These are phyloP conservation scores for Choristoneura rosaceana DNA, from an alignment of 2,888 invertebrate genomes.

Conservation along the genomic window DNA sequence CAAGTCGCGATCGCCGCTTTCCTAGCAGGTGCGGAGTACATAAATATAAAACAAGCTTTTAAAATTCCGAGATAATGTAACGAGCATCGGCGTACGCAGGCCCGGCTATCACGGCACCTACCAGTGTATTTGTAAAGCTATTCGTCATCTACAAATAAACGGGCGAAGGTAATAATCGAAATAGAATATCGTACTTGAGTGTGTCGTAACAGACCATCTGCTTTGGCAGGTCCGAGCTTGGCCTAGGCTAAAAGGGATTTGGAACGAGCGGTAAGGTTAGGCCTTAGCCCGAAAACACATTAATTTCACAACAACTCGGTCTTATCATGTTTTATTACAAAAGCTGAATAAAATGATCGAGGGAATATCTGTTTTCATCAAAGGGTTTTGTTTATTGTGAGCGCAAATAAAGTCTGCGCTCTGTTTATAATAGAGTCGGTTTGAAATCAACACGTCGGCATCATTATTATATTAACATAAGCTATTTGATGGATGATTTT, in stretches of 20 bases:
- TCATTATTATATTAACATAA: constrained; percentile 34
- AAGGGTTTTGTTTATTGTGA: constrained; percentile 39
- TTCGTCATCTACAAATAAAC: constrained; percentile 84
- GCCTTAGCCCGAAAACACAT: constrained; percentile 32
- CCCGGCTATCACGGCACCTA: constrained; percentile 50
- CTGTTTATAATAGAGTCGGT: constrained; percentile 39
- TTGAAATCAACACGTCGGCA: constrained; percentile 36
- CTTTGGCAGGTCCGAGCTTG: constrained; percentile 70
- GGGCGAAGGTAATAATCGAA: constrained; percentile 84
- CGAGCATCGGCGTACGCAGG: constrained; percentile 62
- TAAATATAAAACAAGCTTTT: constrained; percentile 72
- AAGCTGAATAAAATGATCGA: constrained; percentile 24
- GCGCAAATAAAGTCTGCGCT: constrained; percentile 30
- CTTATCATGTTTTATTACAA: constrained; percentile 34
- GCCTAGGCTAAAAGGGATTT: constrained; percentile 68
- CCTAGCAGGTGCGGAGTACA: constrained; percentile 52
- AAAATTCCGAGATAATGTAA: constrained; percentile 82
- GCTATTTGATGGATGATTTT: constrained; percentile 2
- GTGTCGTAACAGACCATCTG: constrained; percentile 73
- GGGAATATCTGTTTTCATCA: constrained; percentile 39
- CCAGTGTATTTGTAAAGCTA: constrained; percentile 67
- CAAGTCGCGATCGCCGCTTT: constrained; percentile 41
- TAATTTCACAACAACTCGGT: constrained; percentile 30
- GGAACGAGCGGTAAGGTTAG: constrained; percentile 47
- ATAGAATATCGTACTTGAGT: constrained; percentile 79